Percentiles rank a stretch among this genome's conserved stretches.
Conservation (phyloP, 2,888 invertebrate genomes). For the Mystacides longicornis region DNA sequence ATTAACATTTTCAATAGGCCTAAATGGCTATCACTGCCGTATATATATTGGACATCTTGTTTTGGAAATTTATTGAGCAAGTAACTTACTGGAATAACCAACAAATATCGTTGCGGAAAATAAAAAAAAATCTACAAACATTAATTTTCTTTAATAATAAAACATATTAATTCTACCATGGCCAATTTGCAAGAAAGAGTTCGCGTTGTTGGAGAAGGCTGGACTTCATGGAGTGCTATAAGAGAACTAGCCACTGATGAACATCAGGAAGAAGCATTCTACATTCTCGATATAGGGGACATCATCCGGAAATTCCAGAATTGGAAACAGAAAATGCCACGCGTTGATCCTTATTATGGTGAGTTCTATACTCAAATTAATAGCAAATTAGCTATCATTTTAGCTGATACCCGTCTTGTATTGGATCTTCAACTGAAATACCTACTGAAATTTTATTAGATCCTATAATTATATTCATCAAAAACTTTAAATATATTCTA, state of each 20-base stretch:
- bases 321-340: slow-evolving; percentile 79
- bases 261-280: slow-evolving; percentile 83
- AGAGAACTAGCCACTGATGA: slow-evolving; percentile 57
- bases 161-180: neutral
- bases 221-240: slow-evolving; percentile 52
- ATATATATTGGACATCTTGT: too few species aligned
- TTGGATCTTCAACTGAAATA: too few species aligned
- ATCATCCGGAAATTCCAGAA: slow-evolving; percentile 72
- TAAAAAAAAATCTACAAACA: too few species aligned
- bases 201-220: slow-evolving; percentile 56
- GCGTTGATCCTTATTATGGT: slow-evolving; percentile 91
- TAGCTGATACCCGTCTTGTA: slow-evolving; percentile 40
- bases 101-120: too few species aligned
- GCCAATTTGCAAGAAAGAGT: slow-evolving; percentile 41
- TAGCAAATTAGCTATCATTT: neutral
- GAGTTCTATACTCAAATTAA: slow-evolving; percentile 28
- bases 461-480: too few species aligned
- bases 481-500: too few species aligned
- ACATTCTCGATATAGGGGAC: slow-evolving; percentile 81
- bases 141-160: too few species aligned
- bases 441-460: too few species aligned
- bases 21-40: too few species aligned
- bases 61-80: too few species aligned
- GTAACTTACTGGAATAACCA: too few species aligned
- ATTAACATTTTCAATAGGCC: too few species aligned